These are phyloP conservation scores for Girardinus metallicus DNA, from an alignment of 2,797 vertebrate genomes.

Conservation along the genomic window DNA sequence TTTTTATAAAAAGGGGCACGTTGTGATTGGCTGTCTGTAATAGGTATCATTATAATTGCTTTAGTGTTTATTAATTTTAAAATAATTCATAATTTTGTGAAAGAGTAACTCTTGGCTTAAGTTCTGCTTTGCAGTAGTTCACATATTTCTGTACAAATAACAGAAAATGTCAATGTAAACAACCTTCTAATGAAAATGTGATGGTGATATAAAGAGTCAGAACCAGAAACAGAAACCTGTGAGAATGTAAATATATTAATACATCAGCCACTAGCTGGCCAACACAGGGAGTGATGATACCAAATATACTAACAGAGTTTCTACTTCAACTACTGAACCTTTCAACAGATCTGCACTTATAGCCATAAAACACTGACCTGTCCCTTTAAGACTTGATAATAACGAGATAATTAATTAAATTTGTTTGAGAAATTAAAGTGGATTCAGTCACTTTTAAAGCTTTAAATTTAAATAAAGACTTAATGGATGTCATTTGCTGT, in stretches of 20 bases:
- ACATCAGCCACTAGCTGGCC: background rate
- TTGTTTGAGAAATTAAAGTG: background rate
- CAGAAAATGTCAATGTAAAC: background rate
- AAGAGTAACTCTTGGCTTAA: background rate
- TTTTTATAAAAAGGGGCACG: background rate
- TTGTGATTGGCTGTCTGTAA: background rate
- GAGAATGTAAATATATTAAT: background rate
- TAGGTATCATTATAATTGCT: background rate
- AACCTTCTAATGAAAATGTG: background rate
- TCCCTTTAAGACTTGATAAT: background rate
- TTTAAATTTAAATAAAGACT: background rate
- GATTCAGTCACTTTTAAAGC: background rate
- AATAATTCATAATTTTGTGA: background rate
- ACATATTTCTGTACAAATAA: background rate
- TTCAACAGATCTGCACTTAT: background rate
- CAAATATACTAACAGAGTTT: background rate
- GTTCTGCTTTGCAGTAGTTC: background rate
- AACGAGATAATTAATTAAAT: background rate
- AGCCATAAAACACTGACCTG: background rate
- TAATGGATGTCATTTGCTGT: background rate
- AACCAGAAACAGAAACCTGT: background rate
- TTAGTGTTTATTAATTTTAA: background rate
- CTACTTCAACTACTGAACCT: background rate
- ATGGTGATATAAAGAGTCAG: too few species aligned
- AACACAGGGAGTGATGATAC: background rate